Evolutionary conservation across 2,797 vertebrate genomes (phyloP), one percentile per base, ranked within the genome.

Genomic region (Lepilemur ruficaudatus): DNA sequence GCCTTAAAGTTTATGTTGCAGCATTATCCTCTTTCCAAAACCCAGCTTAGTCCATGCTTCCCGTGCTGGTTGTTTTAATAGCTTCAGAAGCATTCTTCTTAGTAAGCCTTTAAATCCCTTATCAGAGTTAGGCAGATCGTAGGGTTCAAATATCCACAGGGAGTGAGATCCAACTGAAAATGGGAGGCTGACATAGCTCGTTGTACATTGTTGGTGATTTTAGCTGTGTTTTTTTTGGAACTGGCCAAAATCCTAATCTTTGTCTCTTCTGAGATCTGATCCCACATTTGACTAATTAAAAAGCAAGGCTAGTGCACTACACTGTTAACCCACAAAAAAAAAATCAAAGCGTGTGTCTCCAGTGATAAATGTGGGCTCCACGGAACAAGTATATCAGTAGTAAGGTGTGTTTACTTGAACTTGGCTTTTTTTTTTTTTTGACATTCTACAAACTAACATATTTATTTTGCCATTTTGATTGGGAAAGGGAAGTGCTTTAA

Each of bases 61-160:
- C 95, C 2, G 5, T 76, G 32, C 89, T 25, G 61, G 89, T 90
- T 84, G 85, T 85, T 97, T 82, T 93, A 86, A 93, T 83, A 73
- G 85, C 81, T 82, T 96, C 85, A 87, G 91, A 91, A 90, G n/a
- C 10, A 94, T 96, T 97, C 57, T 95, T 98, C 72, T 80, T 80
- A 15, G 32, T 91, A 93, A 94, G 84, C 91, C 83, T 96, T 97
- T 94, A 97, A 98, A 97, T 41, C 85, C 83, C 76, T 95, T 95
- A 90, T 97, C 89, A 35, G 95, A 93, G 72, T 30, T 93, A 78
- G 50, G 69, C 94, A 87, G 92, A 86, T 61, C 61, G 73, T 69
- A 65, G 38, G 57, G 76, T 86, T 96, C 86, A 80, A 92, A 97
- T 97, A 92, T 70, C 43, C 91, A 65, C 73, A 69, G 46, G 32